Percentiles rank a stretch among this genome's conserved stretches.
These are phyloP conservation scores for Sebastes ruberrimus DNA, from an alignment of 2,797 vertebrate species.

Conservation along the genomic window DNA sequence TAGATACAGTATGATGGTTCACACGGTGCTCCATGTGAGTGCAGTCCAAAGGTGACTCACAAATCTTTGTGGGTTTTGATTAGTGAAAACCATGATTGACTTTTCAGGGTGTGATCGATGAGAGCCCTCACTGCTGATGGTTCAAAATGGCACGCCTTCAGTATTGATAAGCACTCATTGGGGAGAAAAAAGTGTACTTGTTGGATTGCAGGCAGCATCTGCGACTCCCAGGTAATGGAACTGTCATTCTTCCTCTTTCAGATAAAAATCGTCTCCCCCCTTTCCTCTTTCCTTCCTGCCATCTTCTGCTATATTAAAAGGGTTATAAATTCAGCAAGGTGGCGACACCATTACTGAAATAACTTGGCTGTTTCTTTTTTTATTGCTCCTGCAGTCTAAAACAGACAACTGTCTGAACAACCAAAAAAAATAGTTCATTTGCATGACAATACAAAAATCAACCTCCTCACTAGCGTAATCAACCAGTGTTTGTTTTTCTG, in stretches of 20 bases:
- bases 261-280: conserved; percentile 76
- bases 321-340: conserved; percentile 72
- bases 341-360: conserved; percentile 71
- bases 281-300: conserved; percentile 50
- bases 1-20: conserved; percentile 18
- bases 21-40: conserved; percentile 7
- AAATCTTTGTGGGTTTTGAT: conserved; percentile 63
- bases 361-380: conserved; percentile 41
- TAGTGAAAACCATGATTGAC: conserved; percentile 66
- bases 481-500: background rate
- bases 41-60: conserved; percentile 27
- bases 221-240: conserved; percentile 80
- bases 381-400: conserved; percentile 39
- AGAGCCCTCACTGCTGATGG: conserved; percentile 56
- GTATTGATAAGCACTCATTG: conserved; percentile 77
- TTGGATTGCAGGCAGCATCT: conserved; percentile 73
- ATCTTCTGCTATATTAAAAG: conserved; percentile 70
- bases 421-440: background rate
- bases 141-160: conserved; percentile 62
- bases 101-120: conserved; percentile 65
- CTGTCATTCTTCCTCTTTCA: conserved; percentile 80
- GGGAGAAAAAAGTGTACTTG: conserved; percentile 55
- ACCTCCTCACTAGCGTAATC: conserved; percentile 1
- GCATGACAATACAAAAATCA: conserved; percentile 10
- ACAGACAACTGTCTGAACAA: background rate